Percentiles rank a stretch among this genome's conserved stretches.
phyloP scores from a whole-genome alignment of 2,113 vertebrate species.

The Sclerurus mexicanus region DNA sequence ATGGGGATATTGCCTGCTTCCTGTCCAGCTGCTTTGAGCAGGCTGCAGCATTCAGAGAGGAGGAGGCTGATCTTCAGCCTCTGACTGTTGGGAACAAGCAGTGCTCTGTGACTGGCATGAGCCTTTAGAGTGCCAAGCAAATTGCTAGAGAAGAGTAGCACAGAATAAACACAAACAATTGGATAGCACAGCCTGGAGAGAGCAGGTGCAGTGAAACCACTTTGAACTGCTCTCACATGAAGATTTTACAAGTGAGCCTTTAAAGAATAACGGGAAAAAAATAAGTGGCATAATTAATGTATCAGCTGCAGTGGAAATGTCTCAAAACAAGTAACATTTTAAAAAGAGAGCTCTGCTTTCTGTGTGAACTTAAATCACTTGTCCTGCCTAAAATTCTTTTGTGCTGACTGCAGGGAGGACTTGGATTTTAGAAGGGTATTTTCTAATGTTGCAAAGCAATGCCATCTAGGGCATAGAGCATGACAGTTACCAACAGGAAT shows the following conservation, averaged over 20 bases:
- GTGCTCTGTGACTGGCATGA: background rate
- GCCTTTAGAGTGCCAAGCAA: background rate
- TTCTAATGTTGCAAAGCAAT: slow-evolving; percentile 11
- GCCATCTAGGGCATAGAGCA: background rate
- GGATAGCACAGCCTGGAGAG: background rate
- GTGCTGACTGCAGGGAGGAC: background rate
- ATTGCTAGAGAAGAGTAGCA: background rate
- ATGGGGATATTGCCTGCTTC: background rate
- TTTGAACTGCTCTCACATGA: background rate
- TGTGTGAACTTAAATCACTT: background rate
- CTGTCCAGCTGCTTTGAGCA: background rate
- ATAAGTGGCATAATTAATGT: background rate
- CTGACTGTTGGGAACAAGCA: background rate
- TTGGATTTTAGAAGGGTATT: background rate
- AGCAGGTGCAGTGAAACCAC: slow-evolving; percentile 20
- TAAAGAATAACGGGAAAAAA: background rate
- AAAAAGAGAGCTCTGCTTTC: background rate
- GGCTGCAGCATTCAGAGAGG: background rate
- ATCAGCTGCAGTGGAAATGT: slow-evolving; percentile 8
- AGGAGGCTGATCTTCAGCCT: background rate
- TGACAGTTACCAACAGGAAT: background rate
- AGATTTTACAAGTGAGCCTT: background rate
- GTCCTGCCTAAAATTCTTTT: slow-evolving; percentile 3
- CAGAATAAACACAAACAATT: background rate
- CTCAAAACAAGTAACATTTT: background rate